A percentile compares a stretch with the other conserved stretches of the same genome.
These are phyloP conservation scores for Phallusia fumigata DNA, from an alignment of 23 tunicate species.

Conservation along the genomic window DNA sequence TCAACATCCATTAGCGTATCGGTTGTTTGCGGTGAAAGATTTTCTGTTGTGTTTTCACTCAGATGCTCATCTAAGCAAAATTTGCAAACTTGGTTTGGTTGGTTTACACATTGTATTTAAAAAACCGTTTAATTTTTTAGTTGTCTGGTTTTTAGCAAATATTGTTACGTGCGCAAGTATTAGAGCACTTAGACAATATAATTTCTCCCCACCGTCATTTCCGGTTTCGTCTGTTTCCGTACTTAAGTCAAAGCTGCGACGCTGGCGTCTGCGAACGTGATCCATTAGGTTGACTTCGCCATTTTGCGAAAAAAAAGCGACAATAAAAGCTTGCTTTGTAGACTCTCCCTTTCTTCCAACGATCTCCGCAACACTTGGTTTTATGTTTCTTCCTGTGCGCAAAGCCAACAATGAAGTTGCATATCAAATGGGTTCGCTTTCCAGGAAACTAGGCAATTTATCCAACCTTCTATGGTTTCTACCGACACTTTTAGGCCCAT, in stretches of 20 bases:
- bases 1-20: neutral
- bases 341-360: conserved; percentile 79
- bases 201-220: too few species aligned
- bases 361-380: conserved; percentile 51
- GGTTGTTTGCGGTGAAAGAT: neutral
- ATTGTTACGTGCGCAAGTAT: too few species aligned
- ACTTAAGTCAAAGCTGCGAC: conserved; percentile 15
- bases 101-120: neutral
- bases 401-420: neutral
- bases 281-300: conserved; percentile 20
- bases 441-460: neutral
- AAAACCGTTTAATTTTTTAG: neutral
- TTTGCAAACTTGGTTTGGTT: neutral
- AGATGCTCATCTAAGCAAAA: neutral
- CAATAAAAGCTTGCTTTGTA: conserved; percentile 79
- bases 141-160: too few species aligned
- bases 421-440: too few species aligned
- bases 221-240: neutral
- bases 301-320: conserved; percentile 68
- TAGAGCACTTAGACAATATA: too few species aligned
- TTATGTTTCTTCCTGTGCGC: conserved; percentile 49
- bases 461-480: conserved; percentile 69
- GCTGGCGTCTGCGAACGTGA: conserved; percentile 13
- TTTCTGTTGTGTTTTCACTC: conserved; percentile 4
- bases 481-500: conserved; percentile 75